Base-by-base conservation (phyloP, 2,797 vertebrate species). In the Esox lucius region DNA sequence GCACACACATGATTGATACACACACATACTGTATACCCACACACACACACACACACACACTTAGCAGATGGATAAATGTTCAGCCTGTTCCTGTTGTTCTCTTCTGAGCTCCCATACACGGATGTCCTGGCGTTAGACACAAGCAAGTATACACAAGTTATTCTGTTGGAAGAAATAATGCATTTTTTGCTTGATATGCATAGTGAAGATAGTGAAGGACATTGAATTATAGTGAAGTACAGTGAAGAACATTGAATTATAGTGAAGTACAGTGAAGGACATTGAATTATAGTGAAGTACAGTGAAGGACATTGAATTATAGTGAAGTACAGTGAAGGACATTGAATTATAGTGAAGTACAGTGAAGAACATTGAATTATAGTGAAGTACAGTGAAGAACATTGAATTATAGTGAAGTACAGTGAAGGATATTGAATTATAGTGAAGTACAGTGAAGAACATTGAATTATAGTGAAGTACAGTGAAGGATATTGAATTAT, bases 61-160 rank as follows among this genome's bases (percentile, higher is more conserved):
- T 35, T 59, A 70, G 70, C 70, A 71, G 70, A 71, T 71, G 70
- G 51, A 39, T 71, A 53, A 70, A 24, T 59, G 70, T 59, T 59
- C 70, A 59, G 39, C 28, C 33, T 71, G 70, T 61, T 59, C 42
- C 73, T 69, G 73, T 67, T 15, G 67, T 56, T 59, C 19, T 71
- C 31, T 26, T 2, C 19, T 12, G 53, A 35, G 33, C 31, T 59
- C 12, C 53, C 70, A 42, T 35, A 24, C 26, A 33, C 62, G 5
- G 61, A 56, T n/a, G 2, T 6, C 13, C 12, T 71, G 31, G 68
- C 28, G 62, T 42, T 35, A 13, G 24, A 56, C 28, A 39, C 51
- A 24, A 51, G 56, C 70, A 78, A 24, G 35, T 61, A 70, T 53
- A 66, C 68, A 70, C 75, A 51, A 31, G 46, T 33, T n/a, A 56